Evolutionary conservation across 1,140 invertebrate genomes (phyloP), one percentile per base, ranked within the genome.

Genomic region (Homarus americanus): DNA sequence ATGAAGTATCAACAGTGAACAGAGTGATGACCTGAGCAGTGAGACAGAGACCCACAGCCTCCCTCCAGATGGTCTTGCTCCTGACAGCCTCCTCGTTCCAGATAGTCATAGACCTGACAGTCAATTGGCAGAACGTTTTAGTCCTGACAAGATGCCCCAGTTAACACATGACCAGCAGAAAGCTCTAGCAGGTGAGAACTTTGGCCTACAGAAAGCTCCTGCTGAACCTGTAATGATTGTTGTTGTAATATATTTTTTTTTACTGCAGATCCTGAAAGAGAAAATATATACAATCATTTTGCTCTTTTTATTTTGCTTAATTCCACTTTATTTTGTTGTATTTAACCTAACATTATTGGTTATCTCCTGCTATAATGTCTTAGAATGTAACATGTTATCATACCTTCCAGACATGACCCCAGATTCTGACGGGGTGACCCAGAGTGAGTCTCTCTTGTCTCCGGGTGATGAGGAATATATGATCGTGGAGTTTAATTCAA

Each of bases 141-240:
- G 82, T 78, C 92, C 41, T 86, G 91, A 92, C 93, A 93, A 93
- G 82, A 93, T 94, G 63, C 94, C 94, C 1, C 92, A 93, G 28
- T 91, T 95, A 10, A 94, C 94, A 40, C 94, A 94, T 82, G 94
- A 94, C 75, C 94, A 94, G 89, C 93, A 93, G 66, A 94, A 93
- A 88, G 94, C 94, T 34, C 93, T 95, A 28, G 94, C 94, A 93
- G 94, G 94, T 95, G 82, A 66, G 86, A 9, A 28, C 20, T 44
- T 12, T 28, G 17, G 36, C 15, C n/a, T 84, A 20, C n/a, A n/a
- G n/a, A n/a, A n/a, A n/a, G n/a, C n/a, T n/a, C n/a, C n/a, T n/a
- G n/a, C n/a, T n/a, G n/a, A n/a, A n/a, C n/a, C n/a, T n/a, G n/a
- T n/a, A n/a, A n/a, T n/a, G n/a, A n/a, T n/a, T n/a, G n/a, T n/a